Conservation (phyloP, 2,113 vertebrate species). For the Myodes glareolus region DNA sequence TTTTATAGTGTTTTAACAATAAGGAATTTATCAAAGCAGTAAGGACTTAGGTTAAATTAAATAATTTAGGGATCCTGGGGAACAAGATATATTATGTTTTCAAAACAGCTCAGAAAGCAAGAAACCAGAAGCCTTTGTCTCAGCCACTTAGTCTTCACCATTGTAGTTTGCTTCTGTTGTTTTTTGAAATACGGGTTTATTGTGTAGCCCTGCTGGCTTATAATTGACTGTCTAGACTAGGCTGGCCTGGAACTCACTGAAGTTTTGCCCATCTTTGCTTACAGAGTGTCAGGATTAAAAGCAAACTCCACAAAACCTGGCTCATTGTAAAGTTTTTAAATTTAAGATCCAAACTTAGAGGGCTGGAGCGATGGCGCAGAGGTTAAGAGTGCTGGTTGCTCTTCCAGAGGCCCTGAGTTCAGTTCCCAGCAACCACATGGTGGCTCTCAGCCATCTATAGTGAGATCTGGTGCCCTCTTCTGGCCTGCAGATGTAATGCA, state of each 20-base stretch:
- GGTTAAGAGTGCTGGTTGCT: neutral
- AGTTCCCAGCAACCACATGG: too few species aligned
- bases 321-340: neutral
- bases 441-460: too few species aligned
- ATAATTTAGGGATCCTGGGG: neutral
- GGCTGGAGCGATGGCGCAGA: neutral
- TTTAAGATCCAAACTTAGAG: neutral
- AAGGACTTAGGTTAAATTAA: constrained; percentile 3
- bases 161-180: neutral
- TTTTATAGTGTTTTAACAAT: constrained; percentile 38
- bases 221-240: neutral
- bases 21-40: neutral
- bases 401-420: neutral
- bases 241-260: neutral
- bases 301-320: neutral
- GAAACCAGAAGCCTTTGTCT: neutral
- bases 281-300: neutral
- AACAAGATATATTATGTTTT: neutral
- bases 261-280: neutral
- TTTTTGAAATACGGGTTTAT: neutral
- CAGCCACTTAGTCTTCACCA: neutral
- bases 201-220: neutral
- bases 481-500: too few species aligned
- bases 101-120: neutral
- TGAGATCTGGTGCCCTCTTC: too few species aligned